These are phyloP conservation scores for Gymnogyps californianus DNA, from an alignment of 2,113 vertebrate genomes.

Conservation along the genomic window DNA sequence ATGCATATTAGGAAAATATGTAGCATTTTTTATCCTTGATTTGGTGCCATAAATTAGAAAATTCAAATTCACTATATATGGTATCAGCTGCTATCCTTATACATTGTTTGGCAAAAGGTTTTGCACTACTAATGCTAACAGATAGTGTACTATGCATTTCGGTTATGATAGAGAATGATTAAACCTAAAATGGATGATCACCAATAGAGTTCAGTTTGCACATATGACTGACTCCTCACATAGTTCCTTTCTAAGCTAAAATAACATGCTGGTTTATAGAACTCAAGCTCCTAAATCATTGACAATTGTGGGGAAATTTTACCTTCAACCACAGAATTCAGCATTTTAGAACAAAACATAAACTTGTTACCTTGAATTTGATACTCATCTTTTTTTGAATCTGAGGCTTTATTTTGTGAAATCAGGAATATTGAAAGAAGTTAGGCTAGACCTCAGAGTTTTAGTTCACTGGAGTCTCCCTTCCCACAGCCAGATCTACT, in stretches of 20 bases:
- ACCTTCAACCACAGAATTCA: background rate
- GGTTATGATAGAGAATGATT: background rate
- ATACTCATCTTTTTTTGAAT: background rate
- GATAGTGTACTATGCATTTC: background rate
- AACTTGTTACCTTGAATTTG: background rate
- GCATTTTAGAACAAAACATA: background rate
- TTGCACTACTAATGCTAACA: background rate
- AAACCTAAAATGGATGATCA: background rate
- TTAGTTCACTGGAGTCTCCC: background rate
- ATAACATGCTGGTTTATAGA: background rate
- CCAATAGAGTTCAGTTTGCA: background rate
- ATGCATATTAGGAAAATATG: background rate
- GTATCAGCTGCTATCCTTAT: background rate
- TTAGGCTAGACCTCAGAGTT: background rate
- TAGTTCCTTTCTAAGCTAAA: background rate
- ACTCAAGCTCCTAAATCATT: background rate
- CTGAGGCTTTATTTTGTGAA: background rate
- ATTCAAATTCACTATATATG: background rate
- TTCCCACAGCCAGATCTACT: background rate
- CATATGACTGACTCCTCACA: background rate
- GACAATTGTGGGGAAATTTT: background rate
- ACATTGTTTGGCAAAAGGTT: background rate
- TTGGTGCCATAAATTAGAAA: background rate
- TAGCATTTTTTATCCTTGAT: background rate
- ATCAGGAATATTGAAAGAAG: background rate